phyloP scores from a whole-genome alignment of 2,888 invertebrate genomes.

The Leptinotarsa juncta region DNA sequence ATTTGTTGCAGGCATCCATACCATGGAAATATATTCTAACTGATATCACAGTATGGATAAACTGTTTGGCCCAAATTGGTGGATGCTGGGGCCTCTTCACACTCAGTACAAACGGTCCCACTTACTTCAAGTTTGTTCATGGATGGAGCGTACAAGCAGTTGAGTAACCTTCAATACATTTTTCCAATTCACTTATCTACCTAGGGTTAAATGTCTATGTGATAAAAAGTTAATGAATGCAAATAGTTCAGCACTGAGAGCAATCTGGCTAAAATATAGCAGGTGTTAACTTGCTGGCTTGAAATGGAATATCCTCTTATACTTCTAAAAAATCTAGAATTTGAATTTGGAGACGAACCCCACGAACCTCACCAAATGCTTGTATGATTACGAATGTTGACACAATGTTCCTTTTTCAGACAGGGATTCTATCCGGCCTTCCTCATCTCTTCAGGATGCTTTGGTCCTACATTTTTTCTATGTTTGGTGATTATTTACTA shows the following conservation, averaged over 20 bases:
- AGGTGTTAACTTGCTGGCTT: no score
- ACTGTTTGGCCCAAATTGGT: slow-evolving; percentile 74
- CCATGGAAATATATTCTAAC: slow-evolving; percentile 74
- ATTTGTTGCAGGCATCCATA: slow-evolving; percentile 63
- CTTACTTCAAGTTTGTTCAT: slow-evolving; percentile 77
- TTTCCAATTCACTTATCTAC: no score
- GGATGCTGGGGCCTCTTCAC: slow-evolving; percentile 78
- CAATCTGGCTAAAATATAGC: no score
- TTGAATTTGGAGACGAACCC: no score
- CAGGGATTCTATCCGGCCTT: slow-evolving; percentile 73
- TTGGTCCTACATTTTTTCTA: slow-evolving; percentile 71
- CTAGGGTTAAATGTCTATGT: no score
- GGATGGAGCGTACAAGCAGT: slow-evolving; percentile 76
- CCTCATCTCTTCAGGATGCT: slow-evolving; percentile 73
- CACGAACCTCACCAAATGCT: no score
- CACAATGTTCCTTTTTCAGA: slow-evolving; percentile 59
- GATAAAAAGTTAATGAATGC: no score
- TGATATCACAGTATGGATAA: slow-evolving; percentile 74
- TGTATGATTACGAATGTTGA: no score
- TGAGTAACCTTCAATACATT: slow-evolving; percentile 58
- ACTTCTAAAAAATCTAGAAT: no score
- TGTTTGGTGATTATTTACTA: slow-evolving; percentile 71
- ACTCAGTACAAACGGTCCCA: slow-evolving; percentile 77
- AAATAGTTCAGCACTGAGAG: no score
- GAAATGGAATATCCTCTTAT: no score